Conservation (phyloP, 2,888 invertebrate genomes). For the Nomada hirtipes region DNA sequence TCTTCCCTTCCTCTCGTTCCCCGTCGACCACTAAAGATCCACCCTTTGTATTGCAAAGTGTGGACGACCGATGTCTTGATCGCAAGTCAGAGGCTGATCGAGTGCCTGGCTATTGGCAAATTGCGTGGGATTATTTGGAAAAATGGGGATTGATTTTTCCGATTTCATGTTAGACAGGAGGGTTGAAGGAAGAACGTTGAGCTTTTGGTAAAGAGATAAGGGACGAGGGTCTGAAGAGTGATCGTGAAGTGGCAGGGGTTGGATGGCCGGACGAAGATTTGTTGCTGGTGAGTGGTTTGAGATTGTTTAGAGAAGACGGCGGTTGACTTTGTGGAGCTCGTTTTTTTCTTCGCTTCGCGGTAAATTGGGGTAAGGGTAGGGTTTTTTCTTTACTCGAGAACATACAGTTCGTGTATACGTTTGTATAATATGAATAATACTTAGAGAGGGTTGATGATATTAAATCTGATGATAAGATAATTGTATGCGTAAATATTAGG, state of each 20-base stretch:
- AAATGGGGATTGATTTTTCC: constrained; percentile 35
- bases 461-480: no score
- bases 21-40: background rate
- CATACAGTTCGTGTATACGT: no score
- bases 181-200: background rate
- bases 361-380: no score
- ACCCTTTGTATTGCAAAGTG: background rate
- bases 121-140: constrained; percentile 22
- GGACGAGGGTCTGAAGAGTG: constrained; percentile 18
- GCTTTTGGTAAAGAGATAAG: constrained; percentile 8
- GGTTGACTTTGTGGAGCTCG: background rate
- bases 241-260: constrained; percentile 18
- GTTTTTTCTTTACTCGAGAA: no score
- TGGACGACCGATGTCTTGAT: background rate
- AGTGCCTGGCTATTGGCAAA: constrained; percentile 10
- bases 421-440: no score
- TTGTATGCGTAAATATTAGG: no score
- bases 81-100: background rate
- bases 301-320: background rate
- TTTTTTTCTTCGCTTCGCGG: background rate
- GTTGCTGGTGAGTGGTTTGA: background rate
- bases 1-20: background rate
- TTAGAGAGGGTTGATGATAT: no score
- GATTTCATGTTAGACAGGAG: background rate
- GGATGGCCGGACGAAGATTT: constrained; percentile 3